Conservation (phyloP, 2,888 invertebrate genomes). For the Ichneumoninae sp. region DNA sequence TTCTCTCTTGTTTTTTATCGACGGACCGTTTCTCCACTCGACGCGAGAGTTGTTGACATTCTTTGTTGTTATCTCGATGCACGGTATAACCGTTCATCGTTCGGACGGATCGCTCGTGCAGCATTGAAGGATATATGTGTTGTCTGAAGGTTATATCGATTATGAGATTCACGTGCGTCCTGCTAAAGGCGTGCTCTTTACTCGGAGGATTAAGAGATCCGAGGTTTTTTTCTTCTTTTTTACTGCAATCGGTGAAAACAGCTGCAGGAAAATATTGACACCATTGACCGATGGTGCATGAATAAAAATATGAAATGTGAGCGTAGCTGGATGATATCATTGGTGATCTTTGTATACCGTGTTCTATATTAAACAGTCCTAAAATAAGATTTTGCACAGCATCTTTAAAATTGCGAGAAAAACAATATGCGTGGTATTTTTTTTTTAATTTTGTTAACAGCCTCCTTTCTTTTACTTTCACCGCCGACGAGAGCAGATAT, state of each 20-base stretch:
- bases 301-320: neutral
- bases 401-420: neutral
- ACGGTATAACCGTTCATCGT: neutral
- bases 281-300: neutral
- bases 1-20: conserved; percentile 3
- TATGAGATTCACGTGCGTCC: neutral
- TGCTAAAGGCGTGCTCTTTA: neutral
- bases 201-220: neutral
- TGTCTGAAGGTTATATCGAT: neutral
- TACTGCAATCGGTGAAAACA: neutral
- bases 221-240: neutral
- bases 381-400: neutral
- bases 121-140: neutral
- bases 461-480: conserved; percentile 53
- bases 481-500: conserved; percentile 1
- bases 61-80: conserved; percentile 1
- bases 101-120: neutral
- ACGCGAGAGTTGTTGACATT: neutral
- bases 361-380: neutral
- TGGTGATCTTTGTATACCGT: neutral
- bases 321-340: neutral
- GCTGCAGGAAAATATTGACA: neutral
- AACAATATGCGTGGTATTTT: neutral
- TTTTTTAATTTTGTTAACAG: neutral
- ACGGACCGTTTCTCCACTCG: neutral